A percentile compares a stretch with the other conserved stretches of the same genome.
phyloP scores from a whole-genome alignment of 2,113 vertebrate species.

The Melanotaenia duboulayi region DNA sequence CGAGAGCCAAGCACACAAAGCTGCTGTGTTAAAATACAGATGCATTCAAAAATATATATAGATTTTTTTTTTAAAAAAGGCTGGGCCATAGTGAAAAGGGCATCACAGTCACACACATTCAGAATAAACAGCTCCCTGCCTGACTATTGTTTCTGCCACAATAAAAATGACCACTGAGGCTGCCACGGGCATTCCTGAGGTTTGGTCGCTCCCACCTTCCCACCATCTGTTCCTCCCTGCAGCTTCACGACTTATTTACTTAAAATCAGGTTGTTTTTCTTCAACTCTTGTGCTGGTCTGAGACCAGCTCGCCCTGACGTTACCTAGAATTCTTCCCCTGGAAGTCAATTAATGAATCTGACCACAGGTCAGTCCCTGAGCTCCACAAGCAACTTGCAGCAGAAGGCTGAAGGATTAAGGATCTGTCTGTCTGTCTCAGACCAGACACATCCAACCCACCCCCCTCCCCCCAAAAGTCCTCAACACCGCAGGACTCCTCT shows the following conservation, averaged over 20 bases:
- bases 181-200: conserved; percentile 56
- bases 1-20: conserved; percentile 23
- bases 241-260: conserved; percentile 45
- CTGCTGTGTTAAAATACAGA: conserved; percentile 14
- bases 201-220: conserved; percentile 44
- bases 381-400: conserved; percentile 49
- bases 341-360: conserved; percentile 28
- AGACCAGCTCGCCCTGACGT: conserved; percentile 40
- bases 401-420: conserved; percentile 77
- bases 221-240: conserved; percentile 57
- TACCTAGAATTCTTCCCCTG: background rate
- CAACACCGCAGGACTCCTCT: conserved; percentile 20
- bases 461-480: background rate
- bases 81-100: conserved; percentile 7
- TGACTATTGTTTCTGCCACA: conserved; percentile 54
- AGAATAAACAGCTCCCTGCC: conserved; percentile 35
- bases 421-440: conserved; percentile 32
- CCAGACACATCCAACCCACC: conserved; percentile 53
- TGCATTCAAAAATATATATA: conserved; percentile 7
- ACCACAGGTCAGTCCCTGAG: conserved; percentile 32
- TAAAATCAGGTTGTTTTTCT: conserved; percentile 31
- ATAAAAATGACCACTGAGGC: conserved; percentile 41
- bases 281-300: conserved; percentile 35
- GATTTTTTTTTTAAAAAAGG: too few relatives aligned
- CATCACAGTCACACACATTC: conserved; percentile 43